A percentile compares a stretch with the other conserved stretches of the same genome.
Conservation (phyloP, 2,113 vertebrate species). For the Oxyruncus cristatus region DNA sequence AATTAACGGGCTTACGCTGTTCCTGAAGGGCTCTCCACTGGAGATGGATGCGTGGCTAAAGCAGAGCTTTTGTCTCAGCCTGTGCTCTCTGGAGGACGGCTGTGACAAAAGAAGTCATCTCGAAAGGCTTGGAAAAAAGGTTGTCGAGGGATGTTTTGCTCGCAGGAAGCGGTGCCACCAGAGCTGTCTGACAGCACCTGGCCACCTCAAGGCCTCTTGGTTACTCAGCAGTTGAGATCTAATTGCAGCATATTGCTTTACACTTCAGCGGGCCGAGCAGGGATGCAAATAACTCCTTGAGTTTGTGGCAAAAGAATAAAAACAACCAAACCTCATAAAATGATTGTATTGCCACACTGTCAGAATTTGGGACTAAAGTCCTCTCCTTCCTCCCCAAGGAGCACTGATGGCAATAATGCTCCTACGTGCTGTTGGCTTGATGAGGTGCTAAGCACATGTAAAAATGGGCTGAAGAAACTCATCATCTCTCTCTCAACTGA, state of each 20-base stretch:
- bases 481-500: conserved; percentile 10
- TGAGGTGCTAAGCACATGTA: neutral
- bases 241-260: conserved; percentile 29
- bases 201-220: neutral
- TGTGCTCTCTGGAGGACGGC: neutral
- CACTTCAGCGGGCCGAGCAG: neutral
- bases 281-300: neutral
- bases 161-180: rapidly evolving
- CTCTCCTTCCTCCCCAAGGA: neutral
- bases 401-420: neutral
- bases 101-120: conserved; percentile 10
- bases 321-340: neutral
- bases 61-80: conserved; percentile 57
- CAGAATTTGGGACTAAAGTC: neutral
- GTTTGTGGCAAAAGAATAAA: neutral
- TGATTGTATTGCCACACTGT: neutral
- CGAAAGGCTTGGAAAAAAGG: neutral
- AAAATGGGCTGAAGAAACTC: conserved; percentile 36
- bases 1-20: neutral
- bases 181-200: neutral
- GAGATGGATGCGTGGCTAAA: neutral
- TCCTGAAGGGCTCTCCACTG: conserved; percentile 33
- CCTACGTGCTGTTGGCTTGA: neutral
- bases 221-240: neutral
- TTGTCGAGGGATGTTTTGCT: neutral